Percentiles rank a stretch among this genome's conserved stretches.
phyloP scores from a whole-genome alignment of 1,140 invertebrate genomes.

The Cyclina sinensis region DNA sequence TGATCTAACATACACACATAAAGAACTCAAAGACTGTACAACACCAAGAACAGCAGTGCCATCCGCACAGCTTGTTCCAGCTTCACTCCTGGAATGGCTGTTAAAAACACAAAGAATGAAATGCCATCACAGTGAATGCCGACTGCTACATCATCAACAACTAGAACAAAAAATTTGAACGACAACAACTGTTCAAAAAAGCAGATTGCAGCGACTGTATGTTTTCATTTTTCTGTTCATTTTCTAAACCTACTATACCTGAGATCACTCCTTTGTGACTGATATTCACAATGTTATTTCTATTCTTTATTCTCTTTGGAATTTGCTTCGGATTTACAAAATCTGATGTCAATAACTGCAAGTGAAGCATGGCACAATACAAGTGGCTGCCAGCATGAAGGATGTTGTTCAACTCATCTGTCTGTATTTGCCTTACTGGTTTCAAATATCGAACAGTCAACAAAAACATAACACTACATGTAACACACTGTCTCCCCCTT shows the following conservation, averaged over 20 bases:
- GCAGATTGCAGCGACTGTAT: neutral
- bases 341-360: neutral
- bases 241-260: neutral
- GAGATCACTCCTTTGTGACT: neutral
- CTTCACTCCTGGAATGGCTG: neutral
- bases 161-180: neutral
- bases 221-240: neutral
- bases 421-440: neutral
- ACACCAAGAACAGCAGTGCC: slow-evolving; percentile 3
- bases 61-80: neutral
- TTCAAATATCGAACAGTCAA: neutral
- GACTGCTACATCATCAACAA: neutral
- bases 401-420: slow-evolving; percentile 4
- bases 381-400: neutral
- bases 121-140: neutral
- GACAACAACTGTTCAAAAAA: neutral
- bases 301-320: neutral
- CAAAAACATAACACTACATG: neutral
- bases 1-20: neutral
- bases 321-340: neutral
- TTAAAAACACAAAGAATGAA: slow-evolving; percentile 10
- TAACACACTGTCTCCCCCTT: slow-evolving; percentile 18
- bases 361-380: neutral
- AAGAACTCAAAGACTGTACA: neutral
- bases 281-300: neutral